Base-by-base conservation (phyloP, 2,888 invertebrate species). In the Sarcophaga caerulescens region DNA sequence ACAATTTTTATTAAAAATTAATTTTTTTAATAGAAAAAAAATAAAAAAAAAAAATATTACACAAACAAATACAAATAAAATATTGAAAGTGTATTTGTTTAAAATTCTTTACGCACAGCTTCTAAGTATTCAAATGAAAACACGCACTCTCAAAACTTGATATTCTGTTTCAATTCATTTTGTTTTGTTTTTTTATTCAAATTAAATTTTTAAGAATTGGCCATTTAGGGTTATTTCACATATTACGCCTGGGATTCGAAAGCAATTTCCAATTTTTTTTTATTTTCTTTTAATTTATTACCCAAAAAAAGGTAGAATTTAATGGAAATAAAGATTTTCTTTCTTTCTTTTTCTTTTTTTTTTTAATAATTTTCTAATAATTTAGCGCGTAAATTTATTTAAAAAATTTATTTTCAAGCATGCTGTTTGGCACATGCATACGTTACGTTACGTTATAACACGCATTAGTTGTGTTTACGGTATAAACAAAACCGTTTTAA, bases 1-100 rank as follows among this genome's bases (percentile, higher is more conserved):
- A 81, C 65, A 70, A 65, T 70, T 75, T 65, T 76, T 14, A 52
- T 52, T 52, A 14, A 52, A 52, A 52, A 70, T 70, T 45, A 63
- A 35, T 35, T 35, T 35, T 35, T 35, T 35, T 35, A 8, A 1
- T 35, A 35, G 35, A 35, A 65, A 70, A 62, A 11, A 59, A 14
- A 65, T 11, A 60, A 47, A 19, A 35, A n/a, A n/a, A n/a, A 14
- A 65, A n/a, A 14, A 3, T 59, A 62, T 75, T 81, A 12, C 65
- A 63, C 59, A 65, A 1, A 66, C 11, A 44, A 45, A 4, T 63
- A 12, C 11, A 23, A 21, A 4, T 1, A 44, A 44, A 44, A 35
- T 35, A 0, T 35, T 35, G 6, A 35, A 6, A 35, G 35, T 6
- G 0, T 35, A 35, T 35, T 35, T 35, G 10, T 35, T 35, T 35